A percentile compares a stretch with the other conserved stretches of the same genome.
These are phyloP conservation scores for Ceratotherium simum DNA, from an alignment of 2,113 vertebrate genomes.

Conservation along the genomic window DNA sequence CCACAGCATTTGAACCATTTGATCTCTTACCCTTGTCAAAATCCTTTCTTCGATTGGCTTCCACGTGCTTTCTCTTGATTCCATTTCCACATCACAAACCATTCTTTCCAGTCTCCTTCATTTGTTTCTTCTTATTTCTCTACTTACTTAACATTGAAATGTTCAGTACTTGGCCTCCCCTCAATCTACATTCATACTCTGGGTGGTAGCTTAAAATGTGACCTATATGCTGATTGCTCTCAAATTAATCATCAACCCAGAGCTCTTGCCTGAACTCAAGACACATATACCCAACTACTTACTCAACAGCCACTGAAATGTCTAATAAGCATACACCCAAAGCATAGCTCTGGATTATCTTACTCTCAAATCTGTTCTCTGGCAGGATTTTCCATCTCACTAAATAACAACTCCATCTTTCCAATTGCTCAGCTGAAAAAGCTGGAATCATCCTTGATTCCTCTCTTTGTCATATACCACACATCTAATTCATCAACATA, in stretches of 20 bases:
- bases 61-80: background rate
- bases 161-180: background rate
- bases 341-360: background rate
- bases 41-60: background rate
- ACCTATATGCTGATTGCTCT: background rate
- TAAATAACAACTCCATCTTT: background rate
- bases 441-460: background rate
- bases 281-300: background rate
- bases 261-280: background rate
- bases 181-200: background rate
- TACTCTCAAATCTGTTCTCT: background rate
- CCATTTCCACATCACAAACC: background rate
- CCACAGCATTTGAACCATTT: background rate
- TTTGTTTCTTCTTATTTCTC: background rate
- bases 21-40: background rate
- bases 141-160: background rate
- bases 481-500: background rate
- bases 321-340: background rate
- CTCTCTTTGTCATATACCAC: background rate
- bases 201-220: background rate
- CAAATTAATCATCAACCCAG: background rate
- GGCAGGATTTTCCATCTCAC: background rate
- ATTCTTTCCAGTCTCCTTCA: background rate
- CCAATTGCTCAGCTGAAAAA: background rate
- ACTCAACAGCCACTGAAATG: background rate